These are phyloP conservation scores for Caenorhabditis angaria DNA, from an alignment of 2,888 invertebrate genomes.

Conservation along the genomic window DNA sequence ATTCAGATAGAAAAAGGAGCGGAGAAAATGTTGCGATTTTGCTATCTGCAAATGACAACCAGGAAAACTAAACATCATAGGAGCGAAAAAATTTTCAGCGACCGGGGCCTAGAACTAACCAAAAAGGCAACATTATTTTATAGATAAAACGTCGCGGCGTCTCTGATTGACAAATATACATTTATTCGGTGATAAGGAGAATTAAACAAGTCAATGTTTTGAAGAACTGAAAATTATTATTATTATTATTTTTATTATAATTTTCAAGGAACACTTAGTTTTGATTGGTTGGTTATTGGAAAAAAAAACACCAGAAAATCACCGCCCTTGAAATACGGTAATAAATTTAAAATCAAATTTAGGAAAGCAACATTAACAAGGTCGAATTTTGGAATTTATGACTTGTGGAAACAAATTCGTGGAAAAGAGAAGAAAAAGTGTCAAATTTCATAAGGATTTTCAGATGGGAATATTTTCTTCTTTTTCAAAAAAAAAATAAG, in stretches of 20 bases:
- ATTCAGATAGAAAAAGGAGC: not conserved
- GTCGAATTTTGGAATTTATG: not conserved
- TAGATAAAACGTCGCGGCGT: not conserved
- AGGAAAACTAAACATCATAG: conserved; percentile 12
- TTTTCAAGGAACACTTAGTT: too few species aligned
- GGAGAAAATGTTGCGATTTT: not conserved
- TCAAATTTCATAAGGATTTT: not conserved
- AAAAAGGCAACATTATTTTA: conserved; percentile 13
- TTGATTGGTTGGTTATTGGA: too few species aligned
- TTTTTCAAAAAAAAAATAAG: too few species aligned
- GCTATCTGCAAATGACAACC: too few species aligned
- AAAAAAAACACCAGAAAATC: too few species aligned
- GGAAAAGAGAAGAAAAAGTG: not conserved
- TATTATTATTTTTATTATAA: too few species aligned
- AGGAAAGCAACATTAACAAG: conserved; percentile 1
- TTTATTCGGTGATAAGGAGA: not conserved
- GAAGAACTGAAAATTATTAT: too few species aligned
- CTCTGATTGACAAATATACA: not conserved
- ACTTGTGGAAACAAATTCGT: not conserved
- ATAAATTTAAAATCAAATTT: conserved; percentile 4
- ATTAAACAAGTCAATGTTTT: too few species aligned
- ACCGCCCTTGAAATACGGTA: conserved; percentile 1
- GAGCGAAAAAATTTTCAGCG: conserved; percentile 11
- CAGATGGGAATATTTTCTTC: too few species aligned
- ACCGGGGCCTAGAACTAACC: not conserved